A percentile compares a stretch with the other conserved stretches of the same genome.
Evolutionary conservation across 2,888 invertebrate genomes (phyloP).

Genomic region (Drosophila engyochracea): DNA sequence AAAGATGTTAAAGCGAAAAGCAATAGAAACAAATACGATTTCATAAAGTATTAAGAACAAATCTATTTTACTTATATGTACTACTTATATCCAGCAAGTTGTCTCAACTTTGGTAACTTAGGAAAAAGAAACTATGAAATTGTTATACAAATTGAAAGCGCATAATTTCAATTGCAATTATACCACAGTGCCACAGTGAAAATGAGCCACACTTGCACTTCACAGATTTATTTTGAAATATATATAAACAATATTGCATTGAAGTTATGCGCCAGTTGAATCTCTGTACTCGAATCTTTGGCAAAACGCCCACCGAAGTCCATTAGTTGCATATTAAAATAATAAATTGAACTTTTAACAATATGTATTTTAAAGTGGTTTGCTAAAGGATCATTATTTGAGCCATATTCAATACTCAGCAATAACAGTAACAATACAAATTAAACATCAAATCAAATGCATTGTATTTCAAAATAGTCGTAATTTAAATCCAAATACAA

Average conservation of each 20-base stretch:
- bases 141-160: slow-evolving; percentile 29
- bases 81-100: not conserved
- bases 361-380: slow-evolving; percentile 43
- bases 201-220: slow-evolving; percentile 36
- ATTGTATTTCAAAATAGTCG: slow-evolving; percentile 47
- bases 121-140: not conserved
- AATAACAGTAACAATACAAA: slow-evolving; percentile 21
- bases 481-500: slow-evolving; percentile 33
- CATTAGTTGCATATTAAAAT: slow-evolving; percentile 43
- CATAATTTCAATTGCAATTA: slow-evolving; percentile 42
- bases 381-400: slow-evolving; percentile 49
- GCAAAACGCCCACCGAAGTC: slow-evolving; percentile 71
- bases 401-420: slow-evolving; percentile 34
- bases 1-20: slow-evolving; percentile 22
- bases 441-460: slow-evolving; percentile 25
- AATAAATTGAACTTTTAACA: slow-evolving; percentile 8
- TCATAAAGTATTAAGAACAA: slow-evolving; percentile 17
- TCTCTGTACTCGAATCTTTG: slow-evolving; percentile 53
- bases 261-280: slow-evolving; percentile 43
- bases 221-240: not conserved
- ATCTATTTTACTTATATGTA: slow-evolving; percentile 17
- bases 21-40: slow-evolving; percentile 33
- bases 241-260: slow-evolving; percentile 12
- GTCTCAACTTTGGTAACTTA: not conserved
- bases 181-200: not conserved